Evolutionary conservation across 1,140 invertebrate genomes (phyloP).

Genomic region (Coelopa frigida): DNA sequence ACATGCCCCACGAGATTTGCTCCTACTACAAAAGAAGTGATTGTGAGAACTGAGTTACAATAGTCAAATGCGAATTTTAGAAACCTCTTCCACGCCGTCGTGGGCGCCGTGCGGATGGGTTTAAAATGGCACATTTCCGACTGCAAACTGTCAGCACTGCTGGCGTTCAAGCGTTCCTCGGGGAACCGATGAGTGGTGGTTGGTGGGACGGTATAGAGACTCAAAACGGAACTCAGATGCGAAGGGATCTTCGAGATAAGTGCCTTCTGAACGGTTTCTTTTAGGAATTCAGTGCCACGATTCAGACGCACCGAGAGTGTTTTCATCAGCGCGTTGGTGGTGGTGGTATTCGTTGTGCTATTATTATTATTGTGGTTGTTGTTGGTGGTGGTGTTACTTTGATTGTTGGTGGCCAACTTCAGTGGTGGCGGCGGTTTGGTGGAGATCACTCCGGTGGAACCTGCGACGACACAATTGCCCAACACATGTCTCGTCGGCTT

Average conservation of each 20-base stretch:
- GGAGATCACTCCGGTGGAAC: too few relatives aligned
- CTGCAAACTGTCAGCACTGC: slow-evolving; percentile 53
- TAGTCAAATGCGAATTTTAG: slow-evolving; percentile 1
- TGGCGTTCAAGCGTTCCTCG: slow-evolving; percentile 27
- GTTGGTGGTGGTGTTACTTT: slow-evolving; percentile 13
- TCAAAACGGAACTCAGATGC: slow-evolving; percentile 19
- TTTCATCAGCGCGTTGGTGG: slow-evolving; percentile 31
- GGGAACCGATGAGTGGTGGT: slow-evolving; percentile 29
- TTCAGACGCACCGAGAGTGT: slow-evolving; percentile 43
- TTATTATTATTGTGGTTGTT: slow-evolving; percentile 42
- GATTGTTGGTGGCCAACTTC: neutral
- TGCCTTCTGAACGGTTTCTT: slow-evolving; percentile 47
- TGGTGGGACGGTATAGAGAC: slow-evolving; percentile 27
- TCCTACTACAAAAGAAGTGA: slow-evolving; percentile 6
- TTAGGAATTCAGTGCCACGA: slow-evolving; percentile 50
- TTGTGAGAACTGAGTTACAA: neutral
- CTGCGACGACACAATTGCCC: too few relatives aligned
- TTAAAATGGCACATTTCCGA: slow-evolving; percentile 55
- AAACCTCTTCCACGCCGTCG: slow-evolving; percentile 41
- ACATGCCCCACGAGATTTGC: slow-evolving; percentile 13
- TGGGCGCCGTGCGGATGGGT: slow-evolving; percentile 51
- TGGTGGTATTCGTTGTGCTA: slow-evolving; percentile 24
- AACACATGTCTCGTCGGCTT: too few relatives aligned
- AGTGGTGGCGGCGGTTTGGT: too few relatives aligned
- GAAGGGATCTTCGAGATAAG: slow-evolving; percentile 21